Base-by-base conservation (phyloP, 2,797 vertebrate species). In the Todus mexicanus region DNA sequence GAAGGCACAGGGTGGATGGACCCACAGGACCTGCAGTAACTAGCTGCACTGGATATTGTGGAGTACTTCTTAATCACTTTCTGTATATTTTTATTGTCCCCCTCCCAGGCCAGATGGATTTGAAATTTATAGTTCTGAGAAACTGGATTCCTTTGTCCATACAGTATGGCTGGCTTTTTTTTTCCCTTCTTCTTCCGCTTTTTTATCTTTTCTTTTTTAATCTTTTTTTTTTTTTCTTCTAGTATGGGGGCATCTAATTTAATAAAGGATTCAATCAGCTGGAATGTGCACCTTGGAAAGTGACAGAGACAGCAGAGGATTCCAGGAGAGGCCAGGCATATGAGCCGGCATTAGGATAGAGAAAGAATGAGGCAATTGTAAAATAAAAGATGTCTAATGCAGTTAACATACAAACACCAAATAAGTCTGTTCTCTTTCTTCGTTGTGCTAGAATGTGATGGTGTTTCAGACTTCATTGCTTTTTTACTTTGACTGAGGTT, bases 41-140 rank as follows among this genome's bases (percentile, higher is more conserved):
- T 70, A 77, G 50, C 77, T 94, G 42, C 42, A 77, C 63, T 65
- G 54, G 76, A 43, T 89, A 64, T 80, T 6, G 4, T 51, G 61
- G 66, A 88, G 40, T 72, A 54, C 61, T 92, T 95, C 95, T 94
- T 94, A 96, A 91, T 90, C 50, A 29, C 45, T 92, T 73, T n/a
- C 86, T 45, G 31, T 65, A 22, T 93, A 57, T 68, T 89, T 96
- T 92, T 79, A 50, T 51, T 60, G 87, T 92, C 84, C 89, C 77
- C 51, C 70, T 92, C 78, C 57, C 69, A 54, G 92, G 87, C 88
- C 72, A 82, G 92, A 90, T 88, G 92, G 69, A 95, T 78, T 93
- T 92, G 70, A 76, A 84, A 94, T 97, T 97, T 97, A 94, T 91
- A 96, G 96, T 96, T 97, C 96, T 96, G 83, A 94, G 96, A 97